These are phyloP conservation scores for Naja naja DNA, from an alignment of 2,113 vertebrate genomes.

Conservation along the genomic window DNA sequence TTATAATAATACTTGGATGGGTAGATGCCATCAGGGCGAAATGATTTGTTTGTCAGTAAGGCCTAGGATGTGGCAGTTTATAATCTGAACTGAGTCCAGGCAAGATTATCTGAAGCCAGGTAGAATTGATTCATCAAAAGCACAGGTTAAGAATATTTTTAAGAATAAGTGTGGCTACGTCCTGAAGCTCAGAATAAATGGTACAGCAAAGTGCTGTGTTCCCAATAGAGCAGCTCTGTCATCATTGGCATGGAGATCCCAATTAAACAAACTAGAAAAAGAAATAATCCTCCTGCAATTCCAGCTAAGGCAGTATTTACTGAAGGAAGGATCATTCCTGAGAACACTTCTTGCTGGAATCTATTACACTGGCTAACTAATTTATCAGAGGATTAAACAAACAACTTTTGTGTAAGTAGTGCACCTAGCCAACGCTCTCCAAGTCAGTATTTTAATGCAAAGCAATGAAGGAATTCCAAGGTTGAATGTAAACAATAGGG, in stretches of 20 bases:
- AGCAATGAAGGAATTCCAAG: not conserved
- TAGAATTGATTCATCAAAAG: not conserved
- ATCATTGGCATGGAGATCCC: not conserved
- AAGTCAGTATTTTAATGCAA: not conserved
- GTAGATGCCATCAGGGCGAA: not conserved
- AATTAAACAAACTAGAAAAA: not conserved
- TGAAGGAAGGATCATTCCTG: not conserved
- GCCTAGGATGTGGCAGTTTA: not conserved
- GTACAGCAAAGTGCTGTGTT: slow-evolving; percentile 1
- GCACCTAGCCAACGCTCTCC: not conserved
- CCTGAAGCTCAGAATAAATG: not conserved
- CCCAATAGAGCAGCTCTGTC: slow-evolving; percentile 5
- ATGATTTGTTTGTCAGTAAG: not conserved
- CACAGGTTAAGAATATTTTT: not conserved
- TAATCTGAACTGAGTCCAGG: not conserved
- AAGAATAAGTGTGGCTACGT: not conserved
- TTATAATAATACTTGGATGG: not conserved
- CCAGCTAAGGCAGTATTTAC: not conserved
- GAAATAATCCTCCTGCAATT: not conserved
- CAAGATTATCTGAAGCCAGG: not conserved
- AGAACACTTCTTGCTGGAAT: not conserved
- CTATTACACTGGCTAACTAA: not conserved
- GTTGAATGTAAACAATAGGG: not conserved
- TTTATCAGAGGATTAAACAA: not conserved
- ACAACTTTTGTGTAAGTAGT: not conserved